Base-by-base conservation (phyloP, 2,888 invertebrate species). In the Aphelenchoides bicaudatus region DNA sequence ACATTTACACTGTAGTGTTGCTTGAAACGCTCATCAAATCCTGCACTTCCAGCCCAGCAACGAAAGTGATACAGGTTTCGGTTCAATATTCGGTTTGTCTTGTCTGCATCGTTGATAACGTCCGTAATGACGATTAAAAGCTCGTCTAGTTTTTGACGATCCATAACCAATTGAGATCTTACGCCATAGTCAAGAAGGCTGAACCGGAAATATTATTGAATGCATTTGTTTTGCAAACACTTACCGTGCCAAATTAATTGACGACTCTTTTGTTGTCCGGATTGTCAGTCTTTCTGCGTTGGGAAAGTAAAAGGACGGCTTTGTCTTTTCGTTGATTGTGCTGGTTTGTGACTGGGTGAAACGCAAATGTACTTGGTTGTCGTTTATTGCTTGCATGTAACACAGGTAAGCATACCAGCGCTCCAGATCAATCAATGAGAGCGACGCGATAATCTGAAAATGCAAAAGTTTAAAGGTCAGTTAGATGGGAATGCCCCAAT, bases 401-500 rank as follows among this genome's bases (percentile, higher is more conserved):
- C 77, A 75, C 50, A 73, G 74, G 60, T 73, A 78, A 10, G 77
- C 72, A 63, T 72, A 75, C 75, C 76, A 77, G 4, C 70, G 63
- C 34, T 74, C 65, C 47, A 77, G 59, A 29, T 71, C 71, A 29
- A 77, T 53, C 19, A 65, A 58, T 3, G 75, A 73, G 47, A 78
- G 58, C 13, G 68, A 70, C 37, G 73, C 77, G 34, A 78, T 69
- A 13, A 77, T 59, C 74, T 75, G 61, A 27, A 69, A 62, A 52
- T 25, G 38, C n/a, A n/a, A n/a, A n/a, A n/a, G n/a, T n/a, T n/a
- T n/a, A n/a, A n/a, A n/a, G n/a, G n/a, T n/a, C n/a, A n/a, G n/a
- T n/a, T n/a, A n/a, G n/a, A n/a, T n/a, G n/a, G n/a, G n/a, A n/a
- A n/a, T n/a, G n/a, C n/a, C n/a, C n/a, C n/a, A n/a, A n/a, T n/a